Evolutionary conservation across 2,888 invertebrate species (phyloP).

Genomic region (Anthophora plumipes): DNA sequence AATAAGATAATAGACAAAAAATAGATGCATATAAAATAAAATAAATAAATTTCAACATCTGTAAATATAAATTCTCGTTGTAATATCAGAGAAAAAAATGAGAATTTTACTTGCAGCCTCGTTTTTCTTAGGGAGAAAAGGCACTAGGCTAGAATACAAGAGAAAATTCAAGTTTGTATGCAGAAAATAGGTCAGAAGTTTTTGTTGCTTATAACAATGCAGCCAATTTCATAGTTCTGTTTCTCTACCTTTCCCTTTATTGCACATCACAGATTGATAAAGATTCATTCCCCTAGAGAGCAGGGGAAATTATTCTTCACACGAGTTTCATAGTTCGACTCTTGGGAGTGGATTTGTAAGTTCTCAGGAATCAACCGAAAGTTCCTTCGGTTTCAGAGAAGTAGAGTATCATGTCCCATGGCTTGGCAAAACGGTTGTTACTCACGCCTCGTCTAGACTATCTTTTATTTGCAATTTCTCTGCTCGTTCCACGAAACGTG

Average conservation of each 20-base stretch:
- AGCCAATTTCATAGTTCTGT: constrained; percentile 12
- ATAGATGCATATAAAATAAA: too few relatives aligned
- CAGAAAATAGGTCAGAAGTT: constrained; percentile 33
- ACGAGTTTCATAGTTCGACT: constrained; percentile 36
- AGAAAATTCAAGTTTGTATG: constrained; percentile 39
- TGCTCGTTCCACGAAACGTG: neutral
- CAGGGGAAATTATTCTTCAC: constrained; percentile 23
- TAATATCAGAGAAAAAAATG: too few relatives aligned
- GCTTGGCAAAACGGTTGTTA: constrained; percentile 22
- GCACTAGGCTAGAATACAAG: neutral
- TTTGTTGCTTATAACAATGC: constrained; percentile 16
- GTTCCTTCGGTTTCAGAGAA: constrained; percentile 32
- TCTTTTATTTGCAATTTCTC: constrained; percentile 30
- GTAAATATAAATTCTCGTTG: too few relatives aligned
- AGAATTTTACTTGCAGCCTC: too few relatives aligned
- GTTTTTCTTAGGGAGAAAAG: too few relatives aligned
- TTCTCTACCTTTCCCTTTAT: too few relatives aligned
- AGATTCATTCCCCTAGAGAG: constrained; percentile 15
- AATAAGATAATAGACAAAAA: too few relatives aligned
- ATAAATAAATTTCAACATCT: too few relatives aligned
- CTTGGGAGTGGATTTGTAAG: constrained; percentile 50
- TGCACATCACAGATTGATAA: constrained; percentile 16
- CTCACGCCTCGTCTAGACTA: constrained; percentile 4
- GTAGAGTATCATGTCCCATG: constrained; percentile 17
- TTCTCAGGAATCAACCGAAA: constrained; percentile 59